Evolutionary conservation across 2,797 vertebrate species (phyloP), one percentile per base, ranked within the genome.

Genomic region (Pseudochirops cupreus): DNA sequence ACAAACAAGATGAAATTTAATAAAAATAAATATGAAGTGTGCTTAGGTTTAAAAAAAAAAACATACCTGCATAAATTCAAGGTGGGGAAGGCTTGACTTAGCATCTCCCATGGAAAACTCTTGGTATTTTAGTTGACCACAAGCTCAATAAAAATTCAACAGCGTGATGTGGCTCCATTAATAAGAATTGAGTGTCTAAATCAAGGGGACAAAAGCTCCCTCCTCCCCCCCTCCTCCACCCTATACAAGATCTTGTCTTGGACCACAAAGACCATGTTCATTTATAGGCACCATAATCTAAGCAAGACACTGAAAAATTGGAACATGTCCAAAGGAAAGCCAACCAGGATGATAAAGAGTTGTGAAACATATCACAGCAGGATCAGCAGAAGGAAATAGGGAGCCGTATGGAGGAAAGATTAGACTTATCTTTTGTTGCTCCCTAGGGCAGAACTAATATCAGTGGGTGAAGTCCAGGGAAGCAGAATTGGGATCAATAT

Each of bases 321-420:
- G 24, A 87, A 87, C 28, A 7, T 93, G 50, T 67, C 57, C 56
- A 67, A 92, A 94, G 92, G 93, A 94, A 14, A 90, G 57, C 91
- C 95, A 94, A 95, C 59, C 57, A 87, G 92, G 91, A 96, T 92
- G 95, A 92, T 87, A 89, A 95, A 91, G 67, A 94, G 89, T 39
- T 58, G 62, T 55, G 54, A 58, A 93, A 46, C 31, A 56, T n/a
- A 57, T 62, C 92, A 92, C 7, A 59, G 16, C 55, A 95, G 90
- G 18, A 56, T 5, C 29, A 21, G 92, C 53, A 58, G 55, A 67
- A 50, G 53, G 67, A 91, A 54, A 39, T 16, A 14, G 14, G 59
- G 62, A 58, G 91, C n/a, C 13, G n/a, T 91, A 4, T 52, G 50
- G 33, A 55, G 57, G 90, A 93, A 29, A 94, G 92, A 93, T 93